Evolutionary conservation across 2,113 vertebrate species (phyloP), one percentile per base, ranked within the genome.

Genomic region (Callionymus lyra): DNA sequence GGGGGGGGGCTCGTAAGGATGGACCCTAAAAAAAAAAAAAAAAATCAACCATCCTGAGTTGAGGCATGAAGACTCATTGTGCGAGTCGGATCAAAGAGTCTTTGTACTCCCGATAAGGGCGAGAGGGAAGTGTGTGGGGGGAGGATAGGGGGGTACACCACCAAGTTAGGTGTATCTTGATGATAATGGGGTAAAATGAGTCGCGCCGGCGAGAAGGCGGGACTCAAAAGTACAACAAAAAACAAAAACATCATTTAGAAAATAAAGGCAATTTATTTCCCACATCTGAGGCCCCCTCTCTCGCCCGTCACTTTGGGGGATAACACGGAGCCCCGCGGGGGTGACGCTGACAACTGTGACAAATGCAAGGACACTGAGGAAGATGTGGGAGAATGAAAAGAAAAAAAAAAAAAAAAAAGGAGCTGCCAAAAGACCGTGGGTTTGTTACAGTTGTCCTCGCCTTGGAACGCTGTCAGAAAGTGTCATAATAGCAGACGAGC

Each of bases 1-100:
- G 83, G 77, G 57, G 36, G 83, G 77, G 57, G 36, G 56, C 53
- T 71, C 64, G 76, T 79, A 73, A 72, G 62, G 70, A 67, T 50
- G 73, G 60, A 56, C 56, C 64, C 53, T 57, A 38, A 18, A 42
- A n/a, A n/a, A n/a, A n/a, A n/a, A n/a, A n/a, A 27, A 27, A 27
- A 8, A 27, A 8, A 27, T 27, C n/a, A n/a, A n/a, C n/a, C n/a
- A n/a, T n/a, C n/a, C n/a, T n/a, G n/a, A 68, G 67, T 65, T 73
- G 41, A 67, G 36, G 65, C 39, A 65, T 52, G 2, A 43, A 63
- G 9, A 33, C 53, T 68, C 44, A 63, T 44, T 66, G 31, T 21
- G 50, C 43, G 43, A 15, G 41, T 27, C 21, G 44, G 70, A 81
- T 79, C 68, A 76, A 78, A 82, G 58, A 48, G 34, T 57, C 31